Percentiles rank a stretch among this genome's conserved stretches.
These are phyloP conservation scores for Halotydeus destructor DNA, from an alignment of 1,140 invertebrate species.

Conservation along the genomic window DNA sequence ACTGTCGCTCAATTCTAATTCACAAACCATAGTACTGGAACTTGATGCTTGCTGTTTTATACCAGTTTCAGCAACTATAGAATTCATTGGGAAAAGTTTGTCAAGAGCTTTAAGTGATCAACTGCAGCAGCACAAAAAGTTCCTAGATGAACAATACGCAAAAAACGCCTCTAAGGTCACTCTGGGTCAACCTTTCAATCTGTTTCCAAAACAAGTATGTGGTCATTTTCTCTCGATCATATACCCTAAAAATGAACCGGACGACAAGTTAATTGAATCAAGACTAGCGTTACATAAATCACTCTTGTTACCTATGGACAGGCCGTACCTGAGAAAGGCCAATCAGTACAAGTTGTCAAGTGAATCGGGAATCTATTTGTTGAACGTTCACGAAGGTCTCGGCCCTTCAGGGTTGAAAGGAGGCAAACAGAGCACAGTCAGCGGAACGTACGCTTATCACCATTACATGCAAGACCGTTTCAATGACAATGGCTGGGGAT, in stretches of 20 bases:
- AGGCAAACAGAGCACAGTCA: conserved; percentile 33
- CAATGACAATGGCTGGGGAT: conserved; percentile 96
- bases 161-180: neutral
- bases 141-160: neutral
- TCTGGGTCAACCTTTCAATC: neutral
- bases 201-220: neutral
- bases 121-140: neutral
- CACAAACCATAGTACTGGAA: neutral
- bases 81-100: neutral
- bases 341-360: conserved; percentile 38
- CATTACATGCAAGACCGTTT: conserved; percentile 91
- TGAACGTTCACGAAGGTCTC: conserved; percentile 48
- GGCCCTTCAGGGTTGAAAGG: conserved; percentile 13
- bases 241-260: conserved; percentile 6
- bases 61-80: neutral
- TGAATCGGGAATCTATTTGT: conserved; percentile 32
- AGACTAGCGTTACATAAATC: conserved; percentile 38
- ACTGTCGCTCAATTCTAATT: neutral
- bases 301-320: conserved; percentile 39
- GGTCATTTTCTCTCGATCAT: neutral
- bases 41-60: neutral
- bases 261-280: conserved; percentile 31
- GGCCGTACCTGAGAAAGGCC: conserved; percentile 44
- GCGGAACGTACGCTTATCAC: conserved; percentile 74
- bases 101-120: neutral